Evolutionary conservation across 2,888 invertebrate species (phyloP).

Genomic region (Euproctis similis): DNA sequence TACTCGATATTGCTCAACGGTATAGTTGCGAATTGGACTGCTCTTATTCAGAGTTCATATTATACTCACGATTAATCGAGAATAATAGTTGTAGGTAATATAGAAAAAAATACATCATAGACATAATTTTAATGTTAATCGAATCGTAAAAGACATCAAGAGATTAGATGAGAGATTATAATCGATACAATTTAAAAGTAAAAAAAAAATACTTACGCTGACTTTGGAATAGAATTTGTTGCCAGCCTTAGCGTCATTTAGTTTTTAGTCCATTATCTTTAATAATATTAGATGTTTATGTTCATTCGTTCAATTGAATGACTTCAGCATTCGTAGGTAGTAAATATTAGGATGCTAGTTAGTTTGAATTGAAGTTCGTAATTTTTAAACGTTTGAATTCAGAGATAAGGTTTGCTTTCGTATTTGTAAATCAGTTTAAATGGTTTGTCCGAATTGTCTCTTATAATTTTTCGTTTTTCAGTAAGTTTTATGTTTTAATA

Average conservation of each 20-base stretch:
- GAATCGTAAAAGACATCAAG: neutral
- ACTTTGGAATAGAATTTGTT: constrained; percentile 49
- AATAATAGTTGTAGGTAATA: too few relatives aligned
- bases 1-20: too few relatives aligned
- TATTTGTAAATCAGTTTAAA: too few relatives aligned
- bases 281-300: constrained; percentile 65
- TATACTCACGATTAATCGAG: too few relatives aligned
- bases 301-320: constrained; percentile 64
- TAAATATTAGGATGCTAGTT: constrained; percentile 75
- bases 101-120: too few relatives aligned
- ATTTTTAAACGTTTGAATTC: constrained; percentile 37
- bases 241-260: constrained; percentile 56
- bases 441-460: too few relatives aligned
- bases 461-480: too few relatives aligned
- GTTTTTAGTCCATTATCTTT: constrained; percentile 64
- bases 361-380: constrained; percentile 65
- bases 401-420: constrained; percentile 23
- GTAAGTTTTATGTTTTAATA: too few relatives aligned
- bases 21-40: too few relatives aligned
- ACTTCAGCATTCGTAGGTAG: constrained; percentile 70
- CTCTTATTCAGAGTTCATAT: too few relatives aligned
- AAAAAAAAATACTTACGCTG: constrained; percentile 21
- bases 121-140: neutral
- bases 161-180: constrained; percentile 2
- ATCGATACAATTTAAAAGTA: neutral